Evolutionary conservation across 2,113 vertebrate species (phyloP).

Genomic region (Megaleporinus macrocephalus): DNA sequence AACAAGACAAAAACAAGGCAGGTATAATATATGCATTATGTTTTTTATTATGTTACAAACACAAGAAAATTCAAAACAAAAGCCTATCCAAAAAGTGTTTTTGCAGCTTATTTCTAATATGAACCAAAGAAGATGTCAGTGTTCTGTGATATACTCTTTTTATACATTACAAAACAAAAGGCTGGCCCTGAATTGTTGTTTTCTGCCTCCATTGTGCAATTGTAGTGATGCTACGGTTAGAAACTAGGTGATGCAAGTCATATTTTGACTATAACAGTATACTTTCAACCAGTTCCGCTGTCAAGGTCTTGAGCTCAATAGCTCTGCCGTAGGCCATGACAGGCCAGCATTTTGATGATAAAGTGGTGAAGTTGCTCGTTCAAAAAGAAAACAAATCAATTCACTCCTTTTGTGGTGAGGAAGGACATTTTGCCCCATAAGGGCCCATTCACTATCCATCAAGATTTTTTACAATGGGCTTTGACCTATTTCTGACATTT

Average conservation of each 20-base stretch:
- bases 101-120: too few species aligned
- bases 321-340: constrained; percentile 19
- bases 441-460: constrained; percentile 53
- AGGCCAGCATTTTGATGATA: constrained; percentile 46
- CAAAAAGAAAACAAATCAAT: constrained; percentile 62
- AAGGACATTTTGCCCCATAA: constrained; percentile 46
- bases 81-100: too few species aligned
- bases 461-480: constrained; percentile 38
- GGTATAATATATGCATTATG: too few species aligned
- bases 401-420: constrained; percentile 29
- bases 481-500: constrained; percentile 74
- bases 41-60: too few species aligned
- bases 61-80: too few species aligned
- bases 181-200: background rate
- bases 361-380: constrained; percentile 59
- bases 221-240: background rate
- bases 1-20: too few species aligned
- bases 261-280: constrained; percentile 2
- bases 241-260: background rate
- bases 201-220: background rate
- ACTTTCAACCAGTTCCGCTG: constrained; percentile 1
- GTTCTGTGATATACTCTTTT: too few species aligned
- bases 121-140: too few species aligned
- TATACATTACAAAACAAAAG: too few species aligned
- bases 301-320: constrained; percentile 19